phyloP scores from a whole-genome alignment of 2,888 invertebrate genomes.

The Scrobipalpa costella region DNA sequence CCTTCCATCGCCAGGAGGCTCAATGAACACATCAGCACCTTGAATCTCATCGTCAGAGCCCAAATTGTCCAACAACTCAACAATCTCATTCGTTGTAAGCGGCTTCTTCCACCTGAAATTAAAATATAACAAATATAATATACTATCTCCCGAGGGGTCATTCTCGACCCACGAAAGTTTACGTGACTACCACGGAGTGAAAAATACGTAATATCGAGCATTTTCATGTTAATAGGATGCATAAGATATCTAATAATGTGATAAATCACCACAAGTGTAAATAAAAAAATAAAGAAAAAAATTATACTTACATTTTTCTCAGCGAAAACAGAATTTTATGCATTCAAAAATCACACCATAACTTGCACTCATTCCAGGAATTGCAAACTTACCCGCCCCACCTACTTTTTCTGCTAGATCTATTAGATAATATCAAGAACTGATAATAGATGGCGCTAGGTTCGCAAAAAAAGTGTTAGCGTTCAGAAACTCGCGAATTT shows the following conservation, averaged over 20 bases:
- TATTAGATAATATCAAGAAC: constrained; percentile 14
- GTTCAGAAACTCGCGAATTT: not conserved
- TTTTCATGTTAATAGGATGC: not conserved
- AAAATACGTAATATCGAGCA: not conserved
- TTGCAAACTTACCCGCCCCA: not conserved
- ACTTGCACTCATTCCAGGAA: not conserved
- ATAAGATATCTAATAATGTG: constrained; percentile 18
- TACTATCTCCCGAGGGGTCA: constrained; percentile 15
- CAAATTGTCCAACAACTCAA: constrained; percentile 12
- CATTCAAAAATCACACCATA: not conserved
- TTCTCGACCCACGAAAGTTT: constrained; percentile 19
- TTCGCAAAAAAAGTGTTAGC: not conserved
- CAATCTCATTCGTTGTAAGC: constrained; percentile 18
- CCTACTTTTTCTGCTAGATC: not conserved
- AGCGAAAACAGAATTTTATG: constrained; percentile 12
- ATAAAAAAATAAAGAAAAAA: constrained; percentile 21
- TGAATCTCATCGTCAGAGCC: constrained; percentile 16
- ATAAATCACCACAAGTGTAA: constrained; percentile 15
- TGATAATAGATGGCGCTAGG: constrained; percentile 11
- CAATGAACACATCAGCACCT: constrained; percentile 21
- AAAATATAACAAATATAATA: constrained; percentile 17
- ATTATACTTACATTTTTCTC: constrained; percentile 20
- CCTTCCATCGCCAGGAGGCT: constrained; percentile 26
- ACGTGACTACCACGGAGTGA: not conserved
- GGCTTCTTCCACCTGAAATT: not conserved